Percentiles rank a stretch among this genome's conserved stretches.
These are phyloP conservation scores for Mus spretus DNA, from an alignment of 2,797 vertebrate species.

Conservation along the genomic window DNA sequence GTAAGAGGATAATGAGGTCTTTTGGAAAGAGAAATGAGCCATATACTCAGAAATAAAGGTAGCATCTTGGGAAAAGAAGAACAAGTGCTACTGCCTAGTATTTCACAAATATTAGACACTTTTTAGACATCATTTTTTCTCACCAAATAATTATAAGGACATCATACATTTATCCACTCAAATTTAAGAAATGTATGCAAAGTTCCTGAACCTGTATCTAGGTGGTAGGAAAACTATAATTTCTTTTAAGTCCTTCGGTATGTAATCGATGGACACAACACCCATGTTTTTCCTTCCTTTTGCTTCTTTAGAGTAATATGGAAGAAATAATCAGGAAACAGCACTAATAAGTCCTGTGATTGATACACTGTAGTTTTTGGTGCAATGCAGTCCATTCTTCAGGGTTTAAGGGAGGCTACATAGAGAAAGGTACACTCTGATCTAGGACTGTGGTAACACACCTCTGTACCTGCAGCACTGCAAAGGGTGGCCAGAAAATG, in stretches of 20 bases:
- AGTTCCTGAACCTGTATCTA: neutral
- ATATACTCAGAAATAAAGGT: slow-evolving; percentile 12
- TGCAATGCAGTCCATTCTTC: neutral
- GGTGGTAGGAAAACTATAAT: neutral
- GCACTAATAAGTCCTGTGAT: neutral
- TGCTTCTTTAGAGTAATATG: neutral
- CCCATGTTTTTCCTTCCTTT: neutral
- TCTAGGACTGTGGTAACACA: neutral
- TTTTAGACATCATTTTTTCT: neutral
- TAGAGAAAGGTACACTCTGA: neutral
- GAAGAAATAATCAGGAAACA: neutral
- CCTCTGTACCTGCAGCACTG: neutral
- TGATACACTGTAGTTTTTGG: neutral
- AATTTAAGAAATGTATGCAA: neutral
- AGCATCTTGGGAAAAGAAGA: neutral
- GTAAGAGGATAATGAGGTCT: neutral
- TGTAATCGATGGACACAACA: neutral
- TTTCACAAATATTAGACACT: neutral
- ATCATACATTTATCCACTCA: neutral
- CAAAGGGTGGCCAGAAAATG: neutral
- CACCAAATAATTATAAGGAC: neutral
- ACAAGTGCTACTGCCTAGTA: neutral
- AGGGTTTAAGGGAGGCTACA: neutral
- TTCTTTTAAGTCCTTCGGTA: neutral
- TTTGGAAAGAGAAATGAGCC: slow-evolving; percentile 8